Base-by-base conservation (phyloP, 2,888 invertebrate species). In the Dusona sp. region DNA sequence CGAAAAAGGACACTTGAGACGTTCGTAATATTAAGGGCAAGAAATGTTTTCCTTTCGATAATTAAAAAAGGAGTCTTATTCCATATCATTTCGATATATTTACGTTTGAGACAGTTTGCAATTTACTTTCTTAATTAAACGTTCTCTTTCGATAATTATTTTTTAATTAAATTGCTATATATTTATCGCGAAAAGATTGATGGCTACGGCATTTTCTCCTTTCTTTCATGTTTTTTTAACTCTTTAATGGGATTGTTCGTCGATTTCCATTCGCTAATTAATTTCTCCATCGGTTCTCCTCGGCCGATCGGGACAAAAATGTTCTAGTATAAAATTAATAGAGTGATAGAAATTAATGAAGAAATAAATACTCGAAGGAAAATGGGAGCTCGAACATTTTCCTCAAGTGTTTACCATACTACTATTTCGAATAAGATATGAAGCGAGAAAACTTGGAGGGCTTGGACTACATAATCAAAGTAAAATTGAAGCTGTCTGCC, bases 391-490 rank as follows among this genome's bases (percentile, higher is more conserved):
- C 25, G 19, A 48, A 19, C 16, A 29, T 45, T 70, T 70, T 45
- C 45, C 70, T 29, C 57, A 29, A 61, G 57, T 61, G 29, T 61
- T 61, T 61, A 61, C 57, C 57, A 61, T 61, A 61, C 29, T 67
- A 79, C 45, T 51, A 54, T 64, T 75, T 70, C 38, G 75, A 77
- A 80, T 83, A 51, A 81, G 75, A 68, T 72, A 77, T 79, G 70
- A 83, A 79, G 79, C 67, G 75, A 82, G 82, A 84, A 82, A 86
- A 86, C 83, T 88, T 85, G 86, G 80, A 79, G 85, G 83, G 85
- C 88, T 89, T 86, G 82, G 86, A 87, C 88, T 86, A 88, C 85
- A 88, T 89, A 88, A 89, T 89, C 89, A 89, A 88, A 88, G 85
- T 86, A 88, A 89, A 89, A 89, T 89, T 89, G 89, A 85, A 88